Conservation (phyloP, 2,888 invertebrate species). For the Nowickia ferox region DNA sequence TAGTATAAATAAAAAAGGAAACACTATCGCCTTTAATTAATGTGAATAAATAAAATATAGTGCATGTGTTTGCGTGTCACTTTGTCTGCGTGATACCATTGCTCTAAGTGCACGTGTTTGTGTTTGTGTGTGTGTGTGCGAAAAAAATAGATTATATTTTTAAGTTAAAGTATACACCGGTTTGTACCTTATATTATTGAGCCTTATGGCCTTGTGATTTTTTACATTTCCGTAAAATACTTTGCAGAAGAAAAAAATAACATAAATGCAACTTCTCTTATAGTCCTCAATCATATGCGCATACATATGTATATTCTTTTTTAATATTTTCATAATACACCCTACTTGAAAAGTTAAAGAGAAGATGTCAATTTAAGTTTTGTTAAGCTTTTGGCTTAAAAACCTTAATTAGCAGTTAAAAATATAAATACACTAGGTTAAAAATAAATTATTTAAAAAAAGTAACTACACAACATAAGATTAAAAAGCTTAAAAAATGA, state of each 20-base stretch:
- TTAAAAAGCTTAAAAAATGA: too few relatives aligned
- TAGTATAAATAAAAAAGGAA: slow-evolving; percentile 48
- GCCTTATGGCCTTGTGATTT: slow-evolving; percentile 72
- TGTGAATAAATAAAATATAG: slow-evolving; percentile 32
- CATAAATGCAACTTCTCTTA: slow-evolving; percentile 16
- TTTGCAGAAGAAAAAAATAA: slow-evolving; percentile 30
- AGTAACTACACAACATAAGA: too few relatives aligned
- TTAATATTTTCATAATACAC: slow-evolving; percentile 10
- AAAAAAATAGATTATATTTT: slow-evolving; percentile 42
- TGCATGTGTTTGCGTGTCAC: background rate
- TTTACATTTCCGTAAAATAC: slow-evolving; percentile 68
- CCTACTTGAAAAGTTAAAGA: background rate
- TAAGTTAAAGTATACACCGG: slow-evolving; percentile 51
- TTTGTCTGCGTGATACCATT: slow-evolving; percentile 33
- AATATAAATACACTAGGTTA: too few relatives aligned
- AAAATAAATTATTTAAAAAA: too few relatives aligned
- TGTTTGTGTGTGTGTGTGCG: slow-evolving; percentile 24
- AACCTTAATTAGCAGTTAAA: background rate
- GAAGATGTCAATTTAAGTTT: background rate
- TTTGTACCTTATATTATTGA: slow-evolving; percentile 63
- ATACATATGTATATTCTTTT: slow-evolving; percentile 19
- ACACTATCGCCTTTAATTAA: slow-evolving; percentile 48
- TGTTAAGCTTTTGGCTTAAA: background rate
- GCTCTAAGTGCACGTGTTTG: background rate
- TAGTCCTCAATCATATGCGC: slow-evolving; percentile 41